Percentiles rank a stretch among this genome's conserved stretches.
phyloP scores from a whole-genome alignment of 1,140 invertebrate species.

The Hyphantria cunea region DNA sequence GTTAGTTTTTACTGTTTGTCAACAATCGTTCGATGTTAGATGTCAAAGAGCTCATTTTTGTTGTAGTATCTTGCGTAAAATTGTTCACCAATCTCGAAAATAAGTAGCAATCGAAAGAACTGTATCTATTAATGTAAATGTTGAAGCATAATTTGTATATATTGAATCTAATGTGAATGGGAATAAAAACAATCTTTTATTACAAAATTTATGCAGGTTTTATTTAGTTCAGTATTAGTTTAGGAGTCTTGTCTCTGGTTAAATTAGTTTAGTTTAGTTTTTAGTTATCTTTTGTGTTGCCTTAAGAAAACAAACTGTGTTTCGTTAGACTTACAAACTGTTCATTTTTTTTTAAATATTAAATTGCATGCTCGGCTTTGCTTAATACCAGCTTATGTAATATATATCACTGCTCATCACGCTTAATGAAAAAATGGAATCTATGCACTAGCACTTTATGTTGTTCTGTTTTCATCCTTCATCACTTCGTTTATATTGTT shows the following conservation, averaged over 20 bases:
- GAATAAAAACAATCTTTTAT: constrained; percentile 79
- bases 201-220: constrained; percentile 74
- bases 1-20: constrained; percentile 18
- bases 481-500: constrained; percentile 8
- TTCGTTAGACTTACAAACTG: constrained; percentile 39
- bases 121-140: constrained; percentile 77
- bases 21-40: constrained; percentile 54
- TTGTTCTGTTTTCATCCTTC: constrained; percentile 7
- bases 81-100: constrained; percentile 57
- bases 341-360: constrained; percentile 38
- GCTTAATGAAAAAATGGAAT: constrained; percentile 10
- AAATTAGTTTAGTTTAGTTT: constrained; percentile 36
- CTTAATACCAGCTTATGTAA: constrained; percentile 35
- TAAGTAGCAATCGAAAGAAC: constrained; percentile 61
- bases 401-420: constrained; percentile 18
- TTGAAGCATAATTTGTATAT: constrained; percentile 79
- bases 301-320: constrained; percentile 50
- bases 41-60: constrained; percentile 67
- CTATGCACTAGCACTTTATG: constrained; percentile 9
- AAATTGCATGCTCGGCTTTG: constrained; percentile 65
- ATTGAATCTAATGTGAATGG: constrained; percentile 76
- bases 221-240: constrained; percentile 49
- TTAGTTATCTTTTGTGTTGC: constrained; percentile 17
- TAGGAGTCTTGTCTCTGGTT: constrained; percentile 75
- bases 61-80: constrained; percentile 65